These are phyloP conservation scores for Carcharodon carcharias DNA, from an alignment of 2,797 vertebrate species.

Conservation along the genomic window DNA sequence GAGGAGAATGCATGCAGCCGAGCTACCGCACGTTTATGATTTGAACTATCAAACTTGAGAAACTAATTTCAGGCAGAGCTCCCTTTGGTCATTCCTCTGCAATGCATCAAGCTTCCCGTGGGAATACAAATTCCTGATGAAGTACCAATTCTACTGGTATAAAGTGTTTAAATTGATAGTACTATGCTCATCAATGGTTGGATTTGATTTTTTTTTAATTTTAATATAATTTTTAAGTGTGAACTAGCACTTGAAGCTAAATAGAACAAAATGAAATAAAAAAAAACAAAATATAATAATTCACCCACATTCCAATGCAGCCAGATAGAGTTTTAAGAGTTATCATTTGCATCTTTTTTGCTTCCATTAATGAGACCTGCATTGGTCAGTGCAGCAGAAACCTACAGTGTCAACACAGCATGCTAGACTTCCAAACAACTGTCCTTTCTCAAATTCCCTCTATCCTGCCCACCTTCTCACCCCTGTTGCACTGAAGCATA, in stretches of 20 bases:
- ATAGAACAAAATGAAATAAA: not conserved
- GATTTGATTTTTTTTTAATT: not conserved
- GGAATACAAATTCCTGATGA: not conserved
- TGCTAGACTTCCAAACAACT: not conserved
- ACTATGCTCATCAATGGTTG: not conserved
- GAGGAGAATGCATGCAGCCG: not conserved
- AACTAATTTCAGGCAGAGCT: not conserved
- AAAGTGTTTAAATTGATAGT: not conserved
- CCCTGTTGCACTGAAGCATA: not conserved
- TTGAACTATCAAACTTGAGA: not conserved
- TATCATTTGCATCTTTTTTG: not conserved
- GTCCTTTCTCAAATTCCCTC: not conserved
- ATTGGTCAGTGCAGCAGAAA: not conserved
- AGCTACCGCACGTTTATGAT: not conserved
- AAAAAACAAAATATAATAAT: not conserved
- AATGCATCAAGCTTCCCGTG: not conserved
- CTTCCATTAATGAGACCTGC: not conserved
- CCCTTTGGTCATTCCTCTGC: not conserved
- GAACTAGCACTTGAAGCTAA: not conserved
- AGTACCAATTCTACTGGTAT: not conserved
- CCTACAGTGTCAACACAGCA: not conserved
- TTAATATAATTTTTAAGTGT: not conserved
- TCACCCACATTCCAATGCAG: not conserved
- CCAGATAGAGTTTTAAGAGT: not conserved
- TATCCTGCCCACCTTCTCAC: not conserved